Percentiles rank a stretch among this genome's conserved stretches.
Evolutionary conservation across 2,797 vertebrate species (phyloP).

Genomic region (Tiaroga cobitis): DNA sequence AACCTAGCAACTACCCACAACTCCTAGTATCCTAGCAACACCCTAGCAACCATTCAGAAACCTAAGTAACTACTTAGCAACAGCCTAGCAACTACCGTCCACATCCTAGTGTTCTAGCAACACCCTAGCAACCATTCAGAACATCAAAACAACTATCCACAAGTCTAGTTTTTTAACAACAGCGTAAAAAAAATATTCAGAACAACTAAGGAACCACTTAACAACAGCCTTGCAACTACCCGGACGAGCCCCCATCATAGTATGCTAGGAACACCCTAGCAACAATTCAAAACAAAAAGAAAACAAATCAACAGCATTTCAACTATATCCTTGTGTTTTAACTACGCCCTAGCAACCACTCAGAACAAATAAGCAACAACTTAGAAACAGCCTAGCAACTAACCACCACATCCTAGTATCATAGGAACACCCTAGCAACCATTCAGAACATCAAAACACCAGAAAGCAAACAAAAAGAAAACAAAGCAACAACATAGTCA

Average conservation of each 20-base stretch:
- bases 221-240: background rate
- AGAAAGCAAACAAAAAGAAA: background rate
- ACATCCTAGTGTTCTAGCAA: background rate
- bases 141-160: background rate
- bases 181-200: background rate
- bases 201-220: background rate
- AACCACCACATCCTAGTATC: background rate
- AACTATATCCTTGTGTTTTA: background rate
- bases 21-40: background rate
- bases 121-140: background rate
- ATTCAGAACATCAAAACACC: background rate
- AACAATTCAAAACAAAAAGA: background rate
- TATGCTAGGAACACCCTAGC: background rate
- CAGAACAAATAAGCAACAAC: background rate
- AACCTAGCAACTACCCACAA: background rate
- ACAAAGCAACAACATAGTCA: background rate
- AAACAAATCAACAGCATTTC: background rate
- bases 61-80: background rate
- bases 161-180: background rate
- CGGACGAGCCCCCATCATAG: background rate
- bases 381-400: background rate
- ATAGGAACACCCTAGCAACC: background rate
- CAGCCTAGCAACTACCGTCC: background rate
- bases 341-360: background rate
- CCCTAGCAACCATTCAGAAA: background rate